These are phyloP conservation scores for Euproctis similis DNA, from an alignment of 2,888 invertebrate genomes.

Conservation along the genomic window DNA sequence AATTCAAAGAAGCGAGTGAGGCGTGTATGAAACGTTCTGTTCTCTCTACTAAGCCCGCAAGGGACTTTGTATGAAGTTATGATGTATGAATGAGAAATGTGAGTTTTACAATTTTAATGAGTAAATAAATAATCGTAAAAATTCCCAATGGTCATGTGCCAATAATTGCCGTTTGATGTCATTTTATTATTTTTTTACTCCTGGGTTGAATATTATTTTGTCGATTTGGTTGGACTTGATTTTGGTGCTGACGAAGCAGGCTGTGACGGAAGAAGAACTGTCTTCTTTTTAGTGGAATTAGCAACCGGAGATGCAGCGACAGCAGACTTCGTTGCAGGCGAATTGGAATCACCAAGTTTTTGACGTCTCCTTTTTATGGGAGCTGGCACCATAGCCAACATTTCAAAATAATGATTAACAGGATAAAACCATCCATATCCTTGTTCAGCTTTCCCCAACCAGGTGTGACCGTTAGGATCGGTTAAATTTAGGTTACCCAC, in stretches of 20 bases:
- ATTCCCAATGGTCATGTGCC: too few relatives aligned
- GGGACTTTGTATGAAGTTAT: too few relatives aligned
- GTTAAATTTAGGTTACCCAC: constrained; percentile 47
- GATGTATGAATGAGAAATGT: too few relatives aligned
- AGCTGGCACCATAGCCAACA: constrained; percentile 39
- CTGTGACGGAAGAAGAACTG: neutral
- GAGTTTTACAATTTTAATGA: too few relatives aligned
- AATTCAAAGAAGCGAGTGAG: too few relatives aligned
- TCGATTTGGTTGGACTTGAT: neutral
- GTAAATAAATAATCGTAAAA: too few relatives aligned
- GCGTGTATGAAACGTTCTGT: too few relatives aligned
- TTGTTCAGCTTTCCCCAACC: constrained; percentile 63
- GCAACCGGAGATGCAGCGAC: neutral
- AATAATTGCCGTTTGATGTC: too few relatives aligned
- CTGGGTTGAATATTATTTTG: neutral
- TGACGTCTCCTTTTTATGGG: constrained; percentile 14
- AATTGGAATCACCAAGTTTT: neutral
- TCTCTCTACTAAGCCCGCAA: too few relatives aligned
- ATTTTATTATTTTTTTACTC: too few relatives aligned
- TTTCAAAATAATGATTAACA: constrained; percentile 57
- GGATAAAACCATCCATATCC: constrained; percentile 59
- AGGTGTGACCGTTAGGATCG: constrained; percentile 71
- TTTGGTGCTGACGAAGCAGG: neutral
- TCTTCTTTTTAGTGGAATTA: neutral
- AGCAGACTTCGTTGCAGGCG: neutral